A percentile compares a stretch with the other conserved stretches of the same genome.
Evolutionary conservation across 2,797 vertebrate species (phyloP).

Genomic region (Diceros bicornis): DNA sequence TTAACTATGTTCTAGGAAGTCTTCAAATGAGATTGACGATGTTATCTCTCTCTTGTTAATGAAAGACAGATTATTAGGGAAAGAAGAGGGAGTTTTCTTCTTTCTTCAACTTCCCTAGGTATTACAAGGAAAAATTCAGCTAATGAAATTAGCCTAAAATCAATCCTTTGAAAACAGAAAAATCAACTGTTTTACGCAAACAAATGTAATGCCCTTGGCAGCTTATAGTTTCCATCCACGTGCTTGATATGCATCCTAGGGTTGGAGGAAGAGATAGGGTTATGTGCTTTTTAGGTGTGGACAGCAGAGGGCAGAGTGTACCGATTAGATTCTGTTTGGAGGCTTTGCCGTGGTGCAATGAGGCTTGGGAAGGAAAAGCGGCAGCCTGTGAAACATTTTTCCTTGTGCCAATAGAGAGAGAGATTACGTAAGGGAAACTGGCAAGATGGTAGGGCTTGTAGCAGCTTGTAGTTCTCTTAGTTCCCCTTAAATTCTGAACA

Average conservation of each 20-base stretch:
- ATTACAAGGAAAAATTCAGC: neutral
- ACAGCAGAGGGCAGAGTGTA: conserved; percentile 91
- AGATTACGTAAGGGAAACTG: rapidly evolving
- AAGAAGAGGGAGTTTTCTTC: rapidly evolving
- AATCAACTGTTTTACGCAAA: neutral
- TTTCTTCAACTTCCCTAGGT: neutral
- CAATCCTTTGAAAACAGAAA: neutral
- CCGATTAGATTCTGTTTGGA: conserved; percentile 80
- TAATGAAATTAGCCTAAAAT: neutral
- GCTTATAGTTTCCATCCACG: rapidly evolving
- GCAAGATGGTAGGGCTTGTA: no score
- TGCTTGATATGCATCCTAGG: rapidly evolving
- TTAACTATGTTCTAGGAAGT: neutral
- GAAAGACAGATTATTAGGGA: neutral
- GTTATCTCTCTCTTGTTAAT: neutral
- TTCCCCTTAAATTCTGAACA: neutral
- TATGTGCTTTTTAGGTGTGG: conserved; percentile 62
- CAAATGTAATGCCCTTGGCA: rapidly evolving
- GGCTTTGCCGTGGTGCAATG: neutral
- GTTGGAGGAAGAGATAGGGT: rapidly evolving
- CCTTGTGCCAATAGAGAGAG: neutral
- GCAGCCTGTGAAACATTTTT: neutral
- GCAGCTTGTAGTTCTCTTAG: rapidly evolving
- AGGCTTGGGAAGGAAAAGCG: neutral
- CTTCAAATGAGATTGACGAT: neutral